These are phyloP conservation scores for Patiria miniata DNA, from an alignment of 35 echinoderm and acorn worm genomes.

Conservation along the genomic window DNA sequence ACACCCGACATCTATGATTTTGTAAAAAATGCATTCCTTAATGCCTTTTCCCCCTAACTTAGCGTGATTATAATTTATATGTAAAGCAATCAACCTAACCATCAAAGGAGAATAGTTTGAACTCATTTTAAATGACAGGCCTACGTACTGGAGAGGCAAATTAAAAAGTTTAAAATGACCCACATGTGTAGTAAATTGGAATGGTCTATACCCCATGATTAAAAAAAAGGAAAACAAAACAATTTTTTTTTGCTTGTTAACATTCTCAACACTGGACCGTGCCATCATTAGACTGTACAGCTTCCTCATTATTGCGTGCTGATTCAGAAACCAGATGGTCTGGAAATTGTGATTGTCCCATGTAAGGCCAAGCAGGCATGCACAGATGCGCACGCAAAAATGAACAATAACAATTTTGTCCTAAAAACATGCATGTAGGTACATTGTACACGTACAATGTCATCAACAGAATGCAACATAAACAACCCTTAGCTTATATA, in stretches of 20 bases:
- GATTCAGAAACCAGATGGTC: not conserved
- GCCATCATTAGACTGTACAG: not conserved
- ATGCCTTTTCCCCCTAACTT: not conserved
- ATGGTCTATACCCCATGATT: not conserved
- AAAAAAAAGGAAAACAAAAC: not conserved
- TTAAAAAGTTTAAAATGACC: not conserved
- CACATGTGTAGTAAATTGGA: not conserved
- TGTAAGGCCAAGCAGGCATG: not conserved
- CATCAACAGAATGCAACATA: not conserved
- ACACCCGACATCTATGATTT: not conserved
- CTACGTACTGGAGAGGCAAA: not conserved
- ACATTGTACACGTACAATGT: not conserved
- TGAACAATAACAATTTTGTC: not conserved
- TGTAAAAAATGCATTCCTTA: not conserved
- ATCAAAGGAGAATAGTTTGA: no score
- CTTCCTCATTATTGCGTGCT: not conserved
- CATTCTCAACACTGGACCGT: not conserved
- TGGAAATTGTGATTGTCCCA: not conserved
- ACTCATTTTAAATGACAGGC: no score
- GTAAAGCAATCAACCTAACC: not conserved
- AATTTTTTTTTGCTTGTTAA: not conserved
- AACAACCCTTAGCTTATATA: no score
- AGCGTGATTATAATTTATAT: not conserved
- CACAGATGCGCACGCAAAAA: not conserved
- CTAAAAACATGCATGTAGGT: not conserved